Percentiles rank a stretch among this genome's conserved stretches.
phyloP scores from a whole-genome alignment of 2,113 vertebrate species.

The Emydocephalus ijimae region DNA sequence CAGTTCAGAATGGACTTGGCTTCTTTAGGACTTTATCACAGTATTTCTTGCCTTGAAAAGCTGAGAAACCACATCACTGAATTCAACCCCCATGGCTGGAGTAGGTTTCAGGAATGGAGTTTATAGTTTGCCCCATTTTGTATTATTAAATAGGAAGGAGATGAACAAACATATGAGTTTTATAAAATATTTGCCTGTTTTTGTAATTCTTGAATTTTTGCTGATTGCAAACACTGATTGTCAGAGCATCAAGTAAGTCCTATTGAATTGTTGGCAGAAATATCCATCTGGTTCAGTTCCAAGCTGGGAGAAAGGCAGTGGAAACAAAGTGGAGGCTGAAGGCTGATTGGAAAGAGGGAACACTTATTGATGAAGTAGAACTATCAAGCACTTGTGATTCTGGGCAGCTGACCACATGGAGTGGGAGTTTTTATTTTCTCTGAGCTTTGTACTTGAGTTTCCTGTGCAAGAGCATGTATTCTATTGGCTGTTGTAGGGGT shows the following conservation, averaged over 20 bases:
- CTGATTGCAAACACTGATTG: not conserved
- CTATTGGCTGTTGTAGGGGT: too few relatives aligned
- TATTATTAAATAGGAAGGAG: not conserved
- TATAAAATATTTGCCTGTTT: conserved; percentile 3
- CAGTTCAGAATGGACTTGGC: not conserved
- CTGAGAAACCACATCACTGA: not conserved
- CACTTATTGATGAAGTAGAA: too few relatives aligned
- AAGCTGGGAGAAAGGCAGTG: too few relatives aligned
- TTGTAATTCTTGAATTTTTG: not conserved
- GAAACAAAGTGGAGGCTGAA: too few relatives aligned
- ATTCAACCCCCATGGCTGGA: not conserved
- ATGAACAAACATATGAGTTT: fast-evolving
- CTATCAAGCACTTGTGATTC: too few relatives aligned
- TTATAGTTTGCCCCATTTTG: not conserved
- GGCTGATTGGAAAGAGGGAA: too few relatives aligned
- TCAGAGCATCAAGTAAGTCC: not conserved
- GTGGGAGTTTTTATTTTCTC: too few relatives aligned
- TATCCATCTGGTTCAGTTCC: too few relatives aligned
- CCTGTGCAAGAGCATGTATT: too few relatives aligned
- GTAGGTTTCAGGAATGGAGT: not conserved
- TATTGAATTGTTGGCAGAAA: not conserved
- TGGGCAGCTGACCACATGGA: too few relatives aligned
- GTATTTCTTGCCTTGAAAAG: not conserved
- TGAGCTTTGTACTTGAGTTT: too few relatives aligned
- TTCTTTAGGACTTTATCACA: not conserved